Base-by-base conservation (phyloP, 2,888 invertebrate genomes). In the Ptilodon capucinus region DNA sequence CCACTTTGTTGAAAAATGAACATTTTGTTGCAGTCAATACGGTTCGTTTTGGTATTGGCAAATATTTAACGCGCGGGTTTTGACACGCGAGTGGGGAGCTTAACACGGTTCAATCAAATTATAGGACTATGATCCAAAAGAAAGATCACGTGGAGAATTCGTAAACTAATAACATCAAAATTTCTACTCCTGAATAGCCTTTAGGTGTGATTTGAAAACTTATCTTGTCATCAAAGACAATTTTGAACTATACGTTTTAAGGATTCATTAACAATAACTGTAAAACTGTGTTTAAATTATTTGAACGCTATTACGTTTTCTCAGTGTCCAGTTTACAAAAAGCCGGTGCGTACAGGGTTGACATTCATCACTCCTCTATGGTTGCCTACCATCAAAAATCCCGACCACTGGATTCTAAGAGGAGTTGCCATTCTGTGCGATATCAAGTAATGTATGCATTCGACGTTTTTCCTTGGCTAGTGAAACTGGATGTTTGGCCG, bases 301-400 rank as follows among this genome's bases (percentile, higher is more conserved):
- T 4, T 1, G 14, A 16, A 16, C 7, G 6, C 34, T 11, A 8
- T 16, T 11, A 14, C 9, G 2, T 34, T 1, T 39, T 25, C 25
- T 7, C 75, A 96, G 94, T 97, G 97, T 79, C 97, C 97, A 0
- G 95, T 97, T 11, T 97, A 98, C 80, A 98, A 97, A 84, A 97
- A 97, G 77, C 94, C 96, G 2, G 91, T 92, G 54, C 94, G 98
- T 61, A 97, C 97, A 0, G 97, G 95, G 60, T 85, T 96, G 44
- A 96, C 96, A 43, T 96, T 95, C 72, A 95, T 97, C 60, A 95
- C 95, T 0, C 93, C 95, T 0, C 79, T 96, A 13, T 95, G 94
- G 94, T 75, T 96, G 51, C 92, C 92, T 30, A 95, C 95, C 0
- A 68, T 90, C 11, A 86, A 86, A 48, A 94, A 93, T 69, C 95